These are phyloP conservation scores for Hydrolagus affinis DNA, from an alignment of 2,113 vertebrate species.

Conservation along the genomic window DNA sequence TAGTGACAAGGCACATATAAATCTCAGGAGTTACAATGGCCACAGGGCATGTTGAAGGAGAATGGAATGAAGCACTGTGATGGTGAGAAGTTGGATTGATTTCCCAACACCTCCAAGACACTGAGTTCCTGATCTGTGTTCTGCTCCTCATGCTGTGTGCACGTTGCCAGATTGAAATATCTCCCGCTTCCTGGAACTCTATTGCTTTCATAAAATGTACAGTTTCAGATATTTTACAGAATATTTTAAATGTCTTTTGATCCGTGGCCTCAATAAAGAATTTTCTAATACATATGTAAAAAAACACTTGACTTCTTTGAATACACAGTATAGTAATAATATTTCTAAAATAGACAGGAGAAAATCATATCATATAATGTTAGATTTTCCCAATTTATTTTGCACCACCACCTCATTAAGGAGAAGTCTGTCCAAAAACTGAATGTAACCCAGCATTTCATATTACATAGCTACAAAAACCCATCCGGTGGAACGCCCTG, in stretches of 20 bases:
- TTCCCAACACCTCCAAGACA: no score
- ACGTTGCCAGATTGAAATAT: neutral
- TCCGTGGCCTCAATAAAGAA: neutral
- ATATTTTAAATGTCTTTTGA: neutral
- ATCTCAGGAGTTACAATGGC: no score
- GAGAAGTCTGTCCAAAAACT: neutral
- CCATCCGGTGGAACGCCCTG: no score
- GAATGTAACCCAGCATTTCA: neutral
- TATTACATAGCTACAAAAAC: no score
- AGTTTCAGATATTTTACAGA: neutral
- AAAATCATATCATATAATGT: neutral
- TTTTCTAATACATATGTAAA: neutral
- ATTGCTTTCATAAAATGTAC: neutral
- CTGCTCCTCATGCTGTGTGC: neutral
- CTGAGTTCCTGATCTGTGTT: neutral
- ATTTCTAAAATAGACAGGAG: neutral
- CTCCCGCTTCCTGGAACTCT: neutral
- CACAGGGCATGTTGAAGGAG: no score
- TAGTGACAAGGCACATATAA: no score
- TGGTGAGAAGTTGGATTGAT: no score
- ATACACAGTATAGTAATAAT: neutral
- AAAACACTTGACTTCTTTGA: neutral
- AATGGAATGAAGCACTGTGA: no score
- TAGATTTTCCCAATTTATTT: neutral
- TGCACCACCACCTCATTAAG: neutral